Evolutionary conservation across 2,797 vertebrate species (phyloP).

Genomic region (Geotria australis): DNA sequence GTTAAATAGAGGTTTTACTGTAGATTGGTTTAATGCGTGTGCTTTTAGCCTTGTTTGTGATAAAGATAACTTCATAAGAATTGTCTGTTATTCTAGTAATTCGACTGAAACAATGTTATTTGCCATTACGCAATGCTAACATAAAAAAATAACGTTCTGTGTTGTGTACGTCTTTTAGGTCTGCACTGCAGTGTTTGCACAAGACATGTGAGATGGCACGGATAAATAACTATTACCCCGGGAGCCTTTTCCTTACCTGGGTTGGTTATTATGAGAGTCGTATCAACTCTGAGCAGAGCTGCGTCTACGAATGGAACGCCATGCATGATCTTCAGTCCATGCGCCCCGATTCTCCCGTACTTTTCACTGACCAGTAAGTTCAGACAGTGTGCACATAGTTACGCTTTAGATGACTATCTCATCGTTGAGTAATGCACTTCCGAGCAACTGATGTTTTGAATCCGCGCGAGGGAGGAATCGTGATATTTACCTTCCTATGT

Average conservation of each 20-base stretch:
- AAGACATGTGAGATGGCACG: constrained; percentile 83
- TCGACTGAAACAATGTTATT: not conserved
- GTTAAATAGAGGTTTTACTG: too few relatives aligned
- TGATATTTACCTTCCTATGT: too few relatives aligned
- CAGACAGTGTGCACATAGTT: too few relatives aligned
- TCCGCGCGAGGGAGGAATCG: too few relatives aligned
- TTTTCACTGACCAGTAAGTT: constrained; percentile 82
- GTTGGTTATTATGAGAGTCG: constrained; percentile 93
- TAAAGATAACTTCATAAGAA: constrained; percentile 1
- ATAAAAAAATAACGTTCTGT: too few relatives aligned
- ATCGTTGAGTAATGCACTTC: too few relatives aligned
- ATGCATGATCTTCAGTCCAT: constrained; percentile 91
- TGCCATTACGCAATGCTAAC: too few relatives aligned
- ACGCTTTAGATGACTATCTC: too few relatives aligned
- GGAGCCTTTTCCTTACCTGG: constrained; percentile 91
- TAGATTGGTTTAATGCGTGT: not conserved
- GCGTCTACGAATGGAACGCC: constrained; percentile 90
- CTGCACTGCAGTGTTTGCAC: constrained; percentile 76
- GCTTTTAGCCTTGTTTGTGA: constrained; percentile 2
- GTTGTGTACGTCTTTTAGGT: constrained; percentile 19
- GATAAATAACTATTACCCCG: constrained; percentile 79
- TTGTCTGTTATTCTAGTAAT: not conserved
- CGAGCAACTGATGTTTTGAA: too few relatives aligned
- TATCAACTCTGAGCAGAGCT: constrained; percentile 59
- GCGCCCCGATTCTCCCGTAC: constrained; percentile 59